Conservation (phyloP, 2,113 vertebrate genomes). For the Amia ocellicauda region DNA sequence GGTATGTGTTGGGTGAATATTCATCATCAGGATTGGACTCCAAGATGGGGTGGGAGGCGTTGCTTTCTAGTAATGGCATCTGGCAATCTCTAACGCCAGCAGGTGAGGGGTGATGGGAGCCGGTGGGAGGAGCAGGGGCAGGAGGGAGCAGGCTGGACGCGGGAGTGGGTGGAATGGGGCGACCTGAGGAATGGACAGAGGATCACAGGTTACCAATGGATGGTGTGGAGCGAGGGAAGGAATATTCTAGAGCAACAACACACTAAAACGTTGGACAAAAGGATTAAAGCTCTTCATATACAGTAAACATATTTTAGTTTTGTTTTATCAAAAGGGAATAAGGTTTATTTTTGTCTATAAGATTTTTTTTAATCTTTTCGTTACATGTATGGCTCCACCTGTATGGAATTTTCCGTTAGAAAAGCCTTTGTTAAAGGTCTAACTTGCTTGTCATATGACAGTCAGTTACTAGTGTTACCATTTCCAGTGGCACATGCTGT, state of each 20-base stretch:
- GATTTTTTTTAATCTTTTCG: too few species aligned
- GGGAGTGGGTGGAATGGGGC: conserved; percentile 95
- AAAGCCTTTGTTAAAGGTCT: too few species aligned
- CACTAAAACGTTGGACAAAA: too few species aligned
- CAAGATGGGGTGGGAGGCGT: conserved; percentile 95
- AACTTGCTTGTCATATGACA: too few species aligned
- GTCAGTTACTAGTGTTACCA: not conserved
- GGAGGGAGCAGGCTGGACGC: conserved; percentile 95
- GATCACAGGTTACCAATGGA: conserved; percentile 70
- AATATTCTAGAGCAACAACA: not conserved
- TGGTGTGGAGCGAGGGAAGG: conserved; percentile 40
- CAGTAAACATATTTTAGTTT: too few species aligned
- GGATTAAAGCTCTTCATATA: too few species aligned
- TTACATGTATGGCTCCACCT: too few species aligned
- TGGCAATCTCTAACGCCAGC: conserved; percentile 87
- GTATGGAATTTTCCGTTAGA: too few species aligned
- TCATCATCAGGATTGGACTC: conserved; percentile 94
- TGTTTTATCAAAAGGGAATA: too few species aligned
- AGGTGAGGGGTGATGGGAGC: conserved; percentile 84
- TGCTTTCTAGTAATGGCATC: conserved; percentile 99
- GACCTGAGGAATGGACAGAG: conserved; percentile 88
- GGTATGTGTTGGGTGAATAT: conserved; percentile 87
- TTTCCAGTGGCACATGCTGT: not conserved
- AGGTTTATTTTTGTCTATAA: too few species aligned
- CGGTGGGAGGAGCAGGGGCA: conserved; percentile 83